Percentiles rank a stretch among this genome's conserved stretches.
Conservation (phyloP, 2,113 vertebrate species). For the Rostratula benghalensis region DNA sequence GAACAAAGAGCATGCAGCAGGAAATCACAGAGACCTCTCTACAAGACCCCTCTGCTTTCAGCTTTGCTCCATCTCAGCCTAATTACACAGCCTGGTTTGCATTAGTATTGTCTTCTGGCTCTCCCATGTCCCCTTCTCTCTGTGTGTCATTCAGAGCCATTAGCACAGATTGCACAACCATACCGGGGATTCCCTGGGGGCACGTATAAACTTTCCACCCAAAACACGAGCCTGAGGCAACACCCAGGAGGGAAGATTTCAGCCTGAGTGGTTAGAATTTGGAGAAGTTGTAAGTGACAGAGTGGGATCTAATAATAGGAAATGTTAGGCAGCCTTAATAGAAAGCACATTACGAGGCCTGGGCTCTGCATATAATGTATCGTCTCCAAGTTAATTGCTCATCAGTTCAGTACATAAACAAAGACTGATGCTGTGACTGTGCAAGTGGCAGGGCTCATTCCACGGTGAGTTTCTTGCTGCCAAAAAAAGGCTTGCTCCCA, state of each 20-base stretch:
- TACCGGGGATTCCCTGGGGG: neutral
- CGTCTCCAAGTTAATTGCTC: slow-evolving; percentile 51
- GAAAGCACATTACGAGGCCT: neutral
- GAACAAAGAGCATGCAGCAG: slow-evolving; percentile 22
- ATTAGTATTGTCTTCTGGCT: slow-evolving; percentile 10
- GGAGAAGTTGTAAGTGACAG: slow-evolving; percentile 6
- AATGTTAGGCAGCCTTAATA: slow-evolving; percentile 5
- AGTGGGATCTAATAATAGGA: slow-evolving; percentile 12
- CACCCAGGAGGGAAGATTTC: neutral
- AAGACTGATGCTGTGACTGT: slow-evolving; percentile 47
- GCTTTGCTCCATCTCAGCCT: slow-evolving; percentile 6
- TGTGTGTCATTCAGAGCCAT: slow-evolving; percentile 1
- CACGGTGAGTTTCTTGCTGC: neutral
- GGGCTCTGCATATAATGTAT: slow-evolving; percentile 34
- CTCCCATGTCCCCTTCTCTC: neutral
- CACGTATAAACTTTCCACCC: neutral
- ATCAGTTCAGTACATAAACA: slow-evolving; percentile 24
- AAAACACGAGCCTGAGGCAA: slow-evolving; percentile 17
- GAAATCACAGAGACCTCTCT: slow-evolving; percentile 21
- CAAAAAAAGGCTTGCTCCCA: neutral
- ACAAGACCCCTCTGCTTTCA: slow-evolving; percentile 41
- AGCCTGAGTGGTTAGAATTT: neutral
- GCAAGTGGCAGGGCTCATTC: slow-evolving; percentile 17
- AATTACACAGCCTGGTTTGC: slow-evolving; percentile 16
- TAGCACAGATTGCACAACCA: slow-evolving; percentile 17